Evolutionary conservation across 1,140 invertebrate species (phyloP).

Genomic region (Campodea augens): DNA sequence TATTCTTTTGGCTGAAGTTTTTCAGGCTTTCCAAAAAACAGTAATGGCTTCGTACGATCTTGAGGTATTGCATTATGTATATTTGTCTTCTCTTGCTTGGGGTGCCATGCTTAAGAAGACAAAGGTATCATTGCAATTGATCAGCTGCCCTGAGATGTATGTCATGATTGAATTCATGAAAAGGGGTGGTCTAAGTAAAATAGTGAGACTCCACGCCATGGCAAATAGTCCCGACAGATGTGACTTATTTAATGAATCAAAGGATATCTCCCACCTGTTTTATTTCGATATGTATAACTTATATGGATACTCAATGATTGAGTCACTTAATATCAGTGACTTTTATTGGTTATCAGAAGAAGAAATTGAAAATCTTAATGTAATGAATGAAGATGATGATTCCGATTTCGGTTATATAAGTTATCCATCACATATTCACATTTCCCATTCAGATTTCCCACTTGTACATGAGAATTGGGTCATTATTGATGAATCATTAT

Average conservation of each 20-base stretch:
- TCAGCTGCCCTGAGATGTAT: neutral
- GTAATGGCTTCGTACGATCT: neutral
- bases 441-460: slow-evolving; percentile 29
- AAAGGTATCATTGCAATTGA: neutral
- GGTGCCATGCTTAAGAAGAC: neutral
- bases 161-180: slow-evolving; percentile 21
- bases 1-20: neutral
- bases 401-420: slow-evolving; percentile 25
- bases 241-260: slow-evolving; percentile 21
- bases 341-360: slow-evolving; percentile 25
- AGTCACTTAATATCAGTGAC: slow-evolving; percentile 21
- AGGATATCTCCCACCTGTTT: slow-evolving; percentile 20
- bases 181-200: slow-evolving; percentile 18
- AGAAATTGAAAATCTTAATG: slow-evolving; percentile 20
- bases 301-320: slow-evolving; percentile 30
- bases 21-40: neutral
- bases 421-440: slow-evolving; percentile 25
- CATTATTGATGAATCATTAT: slow-evolving; percentile 9
- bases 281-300: slow-evolving; percentile 33
- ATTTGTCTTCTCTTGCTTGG: neutral
- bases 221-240: slow-evolving; percentile 27
- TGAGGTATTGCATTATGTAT: neutral
- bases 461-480: slow-evolving; percentile 25
- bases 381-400: slow-evolving; percentile 20
- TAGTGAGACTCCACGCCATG: slow-evolving; percentile 20